Conservation (phyloP, 2,113 vertebrate genomes). For the Bettongia penicillata region DNA sequence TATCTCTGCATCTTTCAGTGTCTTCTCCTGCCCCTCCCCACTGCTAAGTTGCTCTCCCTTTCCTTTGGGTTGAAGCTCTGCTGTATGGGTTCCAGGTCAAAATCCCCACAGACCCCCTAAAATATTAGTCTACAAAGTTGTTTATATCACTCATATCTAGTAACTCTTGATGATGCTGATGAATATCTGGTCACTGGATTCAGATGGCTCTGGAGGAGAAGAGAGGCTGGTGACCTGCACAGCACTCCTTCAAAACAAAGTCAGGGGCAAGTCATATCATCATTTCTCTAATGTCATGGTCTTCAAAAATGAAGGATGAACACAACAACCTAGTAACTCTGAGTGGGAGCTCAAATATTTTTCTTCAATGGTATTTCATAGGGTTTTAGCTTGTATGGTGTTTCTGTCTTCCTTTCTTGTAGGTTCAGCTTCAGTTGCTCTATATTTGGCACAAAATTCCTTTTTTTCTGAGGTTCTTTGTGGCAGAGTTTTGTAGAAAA, state of each 20-base stretch:
- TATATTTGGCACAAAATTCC: background rate
- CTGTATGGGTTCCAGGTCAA: background rate
- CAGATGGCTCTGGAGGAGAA: too few relatives aligned
- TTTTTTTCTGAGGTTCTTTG: background rate
- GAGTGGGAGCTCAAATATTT: background rate
- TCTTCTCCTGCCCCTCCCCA: background rate
- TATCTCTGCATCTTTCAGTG: background rate
- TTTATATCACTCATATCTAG: background rate
- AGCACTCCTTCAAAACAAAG: too few relatives aligned
- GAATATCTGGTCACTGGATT: too few relatives aligned
- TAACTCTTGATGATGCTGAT: background rate
- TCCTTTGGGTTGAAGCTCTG: background rate
- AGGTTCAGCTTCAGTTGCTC: background rate
- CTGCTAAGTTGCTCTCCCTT: background rate
- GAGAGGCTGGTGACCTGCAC: too few relatives aligned
- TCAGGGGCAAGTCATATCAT: too few relatives aligned
- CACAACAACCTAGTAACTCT: background rate
- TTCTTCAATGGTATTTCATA: background rate
- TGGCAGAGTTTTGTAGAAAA: background rate
- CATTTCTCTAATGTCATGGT: too few relatives aligned
- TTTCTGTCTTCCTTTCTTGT: background rate
- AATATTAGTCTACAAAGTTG: background rate
- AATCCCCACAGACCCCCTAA: background rate
- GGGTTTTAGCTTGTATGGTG: background rate
- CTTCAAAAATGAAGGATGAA: too few relatives aligned